Conservation (phyloP, 2,888 invertebrate genomes). For the Drosophila dives region DNA sequence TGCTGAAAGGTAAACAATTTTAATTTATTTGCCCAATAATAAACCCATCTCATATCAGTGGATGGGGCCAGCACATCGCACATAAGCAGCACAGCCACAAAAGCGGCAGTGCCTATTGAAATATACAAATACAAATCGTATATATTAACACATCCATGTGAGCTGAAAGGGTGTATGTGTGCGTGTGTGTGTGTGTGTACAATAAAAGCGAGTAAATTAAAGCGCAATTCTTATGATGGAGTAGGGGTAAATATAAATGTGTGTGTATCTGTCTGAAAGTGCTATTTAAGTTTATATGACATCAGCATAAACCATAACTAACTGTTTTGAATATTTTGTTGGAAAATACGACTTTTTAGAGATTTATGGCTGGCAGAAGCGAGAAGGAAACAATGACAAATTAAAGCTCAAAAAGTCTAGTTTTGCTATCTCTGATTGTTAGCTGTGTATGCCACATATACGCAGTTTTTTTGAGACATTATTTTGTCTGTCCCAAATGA, state of each 20-base stretch:
- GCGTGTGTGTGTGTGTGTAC: conserved; percentile 15
- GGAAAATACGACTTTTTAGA: not conserved
- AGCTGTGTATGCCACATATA: not conserved
- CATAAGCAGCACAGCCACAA: conserved; percentile 10
- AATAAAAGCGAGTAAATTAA: conserved; percentile 49
- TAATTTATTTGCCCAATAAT: conserved; percentile 78
- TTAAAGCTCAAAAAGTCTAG: not conserved
- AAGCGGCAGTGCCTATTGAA: conserved; percentile 35
- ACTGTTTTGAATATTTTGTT: not conserved
- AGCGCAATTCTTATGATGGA: not conserved
- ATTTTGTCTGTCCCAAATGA: not conserved
- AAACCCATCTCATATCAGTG: conserved; percentile 66
- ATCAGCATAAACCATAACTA: not conserved
- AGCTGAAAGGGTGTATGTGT: conserved; percentile 21
- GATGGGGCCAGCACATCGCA: conserved; percentile 3
- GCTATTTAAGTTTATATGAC: not conserved
- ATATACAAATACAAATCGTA: conserved; percentile 52
- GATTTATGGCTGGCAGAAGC: not conserved
- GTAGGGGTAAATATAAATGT: not conserved
- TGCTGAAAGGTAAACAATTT: conserved; percentile 76
- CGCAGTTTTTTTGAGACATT: not conserved
- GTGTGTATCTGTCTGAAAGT: not conserved
- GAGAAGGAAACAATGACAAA: not conserved
- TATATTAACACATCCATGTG: conserved; percentile 54
- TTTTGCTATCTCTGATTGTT: not conserved